Evolutionary conservation across 2,113 vertebrate species (phyloP).

Genomic region (Spea multiplicata): DNA sequence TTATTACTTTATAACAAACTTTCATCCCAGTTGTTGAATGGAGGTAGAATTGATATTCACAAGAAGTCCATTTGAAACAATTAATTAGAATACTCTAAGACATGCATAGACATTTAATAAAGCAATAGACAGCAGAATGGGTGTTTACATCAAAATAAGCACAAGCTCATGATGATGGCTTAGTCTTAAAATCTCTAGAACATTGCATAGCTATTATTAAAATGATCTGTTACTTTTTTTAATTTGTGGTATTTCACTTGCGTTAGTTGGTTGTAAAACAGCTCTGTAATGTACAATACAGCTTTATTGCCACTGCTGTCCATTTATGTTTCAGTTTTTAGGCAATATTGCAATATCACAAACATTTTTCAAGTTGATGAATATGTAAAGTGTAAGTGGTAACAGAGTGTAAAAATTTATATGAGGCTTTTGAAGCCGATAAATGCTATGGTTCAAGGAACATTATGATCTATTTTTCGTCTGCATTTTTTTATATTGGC

Average conservation of each 20-base stretch:
- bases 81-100: not conserved
- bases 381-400: slow-evolving; percentile 1
- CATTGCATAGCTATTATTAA: no score
- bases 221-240: not conserved
- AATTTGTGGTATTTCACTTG: not conserved
- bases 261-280: not conserved
- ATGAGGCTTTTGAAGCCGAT: not conserved
- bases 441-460: not conserved
- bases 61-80: no score
- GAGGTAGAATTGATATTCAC: no score
- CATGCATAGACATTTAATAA: not conserved
- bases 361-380: not conserved
- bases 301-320: not conserved
- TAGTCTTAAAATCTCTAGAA: no score
- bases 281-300: not conserved
- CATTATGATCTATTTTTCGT: not conserved
- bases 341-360: not conserved
- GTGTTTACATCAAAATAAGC: not conserved
- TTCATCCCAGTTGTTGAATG: no score
- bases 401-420: not conserved
- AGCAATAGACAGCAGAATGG: not conserved
- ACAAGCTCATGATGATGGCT: no score
- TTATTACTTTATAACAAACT: no score
- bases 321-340: not conserved
- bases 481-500: not conserved